These are phyloP conservation scores for Acropora yongei DNA, from an alignment of 64 coral and sea anemone genomes.

Conservation along the genomic window DNA sequence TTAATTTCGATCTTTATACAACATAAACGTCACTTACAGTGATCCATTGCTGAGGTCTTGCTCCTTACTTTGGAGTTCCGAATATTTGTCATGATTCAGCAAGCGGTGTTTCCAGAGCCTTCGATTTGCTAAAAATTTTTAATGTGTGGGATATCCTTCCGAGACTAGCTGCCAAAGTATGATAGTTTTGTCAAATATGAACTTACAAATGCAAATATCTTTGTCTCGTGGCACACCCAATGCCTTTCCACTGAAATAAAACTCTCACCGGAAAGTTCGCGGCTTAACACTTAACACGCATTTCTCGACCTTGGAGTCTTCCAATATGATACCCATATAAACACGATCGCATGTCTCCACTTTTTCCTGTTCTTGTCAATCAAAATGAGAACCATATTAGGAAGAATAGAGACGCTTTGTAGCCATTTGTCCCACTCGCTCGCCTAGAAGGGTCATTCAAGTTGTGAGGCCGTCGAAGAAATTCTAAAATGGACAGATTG, in stretches of 20 bases:
- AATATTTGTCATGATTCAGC: too few species aligned
- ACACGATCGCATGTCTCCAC: background rate
- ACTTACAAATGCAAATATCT: background rate
- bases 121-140: too few species aligned
- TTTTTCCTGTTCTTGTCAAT: slow-evolving; percentile 18
- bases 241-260: background rate
- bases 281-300: background rate
- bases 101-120: too few species aligned
- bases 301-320: background rate
- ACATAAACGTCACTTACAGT: too few species aligned
- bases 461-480: background rate
- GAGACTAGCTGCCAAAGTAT: background rate
- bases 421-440: background rate
- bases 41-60: too few species aligned
- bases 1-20: too few species aligned
- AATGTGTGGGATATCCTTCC: too few species aligned
- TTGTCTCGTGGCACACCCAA: background rate
- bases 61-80: too few species aligned
- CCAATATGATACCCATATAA: too few species aligned
- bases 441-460: background rate
- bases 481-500: background rate
- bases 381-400: background rate
- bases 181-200: background rate
- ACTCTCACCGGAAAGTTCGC: background rate
- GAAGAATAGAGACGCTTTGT: background rate